A percentile compares a stretch with the other conserved stretches of the same genome.
Conservation (phyloP, 2,113 vertebrate species). For the Shinisaurus crocodilurus region DNA sequence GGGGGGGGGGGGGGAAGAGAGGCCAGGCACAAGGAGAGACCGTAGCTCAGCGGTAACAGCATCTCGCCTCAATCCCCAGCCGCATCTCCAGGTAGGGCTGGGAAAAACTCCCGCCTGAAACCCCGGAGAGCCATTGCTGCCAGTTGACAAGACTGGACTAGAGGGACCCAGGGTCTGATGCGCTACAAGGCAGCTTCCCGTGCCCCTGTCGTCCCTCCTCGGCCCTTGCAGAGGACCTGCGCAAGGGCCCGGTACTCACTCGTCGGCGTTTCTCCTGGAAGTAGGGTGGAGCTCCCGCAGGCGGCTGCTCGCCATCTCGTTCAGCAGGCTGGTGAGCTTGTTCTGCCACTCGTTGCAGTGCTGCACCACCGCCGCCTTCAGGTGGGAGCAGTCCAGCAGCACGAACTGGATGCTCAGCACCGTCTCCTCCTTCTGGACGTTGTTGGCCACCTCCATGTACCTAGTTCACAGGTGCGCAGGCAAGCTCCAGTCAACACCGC, state of each 20-base stretch:
- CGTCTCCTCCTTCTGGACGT: conserved; percentile 85
- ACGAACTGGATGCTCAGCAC: conserved; percentile 82
- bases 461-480: conserved; percentile 53
- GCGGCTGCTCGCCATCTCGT: conserved; percentile 76
- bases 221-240: accelerated
- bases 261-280: conserved; percentile 71
- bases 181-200: too few relatives aligned
- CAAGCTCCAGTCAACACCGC: background rate
- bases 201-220: too few relatives aligned
- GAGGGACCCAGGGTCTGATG: too few relatives aligned
- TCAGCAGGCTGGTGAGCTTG: conserved; percentile 83
- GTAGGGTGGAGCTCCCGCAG: conserved; percentile 77
- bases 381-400: conserved; percentile 80
- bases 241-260: conserved; percentile 52
- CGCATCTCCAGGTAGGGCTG: too few relatives aligned
- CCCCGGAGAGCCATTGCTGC: too few relatives aligned
- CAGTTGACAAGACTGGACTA: too few relatives aligned
- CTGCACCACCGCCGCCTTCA: conserved; percentile 80
- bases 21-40: too few relatives aligned
- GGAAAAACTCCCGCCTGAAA: too few relatives aligned
- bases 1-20: background rate
- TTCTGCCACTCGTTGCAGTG: conserved; percentile 85
- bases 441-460: conserved; percentile 84
- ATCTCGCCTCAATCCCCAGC: too few relatives aligned
- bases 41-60: too few relatives aligned